A percentile compares a stretch with the other conserved stretches of the same genome.
These are phyloP conservation scores for Trachymyrmex septentrionalis DNA, from an alignment of 1,140 invertebrate genomes.

Conservation along the genomic window DNA sequence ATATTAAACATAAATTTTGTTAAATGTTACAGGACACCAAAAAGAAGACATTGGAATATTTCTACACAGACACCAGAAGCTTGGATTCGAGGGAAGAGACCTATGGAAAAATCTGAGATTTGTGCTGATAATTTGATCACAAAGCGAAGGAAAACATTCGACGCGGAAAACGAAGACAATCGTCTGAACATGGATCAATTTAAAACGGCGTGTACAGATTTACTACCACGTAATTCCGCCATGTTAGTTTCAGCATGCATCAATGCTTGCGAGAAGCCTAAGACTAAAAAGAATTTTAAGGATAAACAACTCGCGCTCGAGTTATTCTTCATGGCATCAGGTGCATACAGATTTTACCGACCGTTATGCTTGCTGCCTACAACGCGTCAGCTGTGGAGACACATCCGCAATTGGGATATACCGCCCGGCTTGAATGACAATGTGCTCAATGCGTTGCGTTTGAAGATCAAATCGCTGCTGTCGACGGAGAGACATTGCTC, in stretches of 20 bases:
- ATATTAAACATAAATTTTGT: not conserved
- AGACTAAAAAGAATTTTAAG: not conserved
- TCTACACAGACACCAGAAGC: slow-evolving; percentile 43
- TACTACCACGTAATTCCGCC: slow-evolving; percentile 16
- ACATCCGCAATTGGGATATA: slow-evolving; percentile 39
- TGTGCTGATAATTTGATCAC: not conserved
- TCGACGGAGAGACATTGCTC: slow-evolving; percentile 11
- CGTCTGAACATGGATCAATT: not conserved
- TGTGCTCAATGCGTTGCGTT: slow-evolving; percentile 28
- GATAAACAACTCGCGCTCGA: slow-evolving; percentile 32
- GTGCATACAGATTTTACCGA: slow-evolving; percentile 27
- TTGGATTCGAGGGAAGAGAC: slow-evolving; percentile 27
- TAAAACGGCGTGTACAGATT: slow-evolving; percentile 25
- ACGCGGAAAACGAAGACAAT: not conserved
- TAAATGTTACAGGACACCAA: slow-evolving; percentile 12
- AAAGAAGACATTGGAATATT: slow-evolving; percentile 36
- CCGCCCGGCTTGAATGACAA: slow-evolving; percentile 31
- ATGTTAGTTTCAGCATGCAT: slow-evolving; percentile 27
- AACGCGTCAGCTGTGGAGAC: slow-evolving; percentile 20
- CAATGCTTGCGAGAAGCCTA: slow-evolving; percentile 21
- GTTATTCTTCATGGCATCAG: slow-evolving; percentile 39
- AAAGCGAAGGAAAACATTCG: slow-evolving; percentile 7
- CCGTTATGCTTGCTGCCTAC: slow-evolving; percentile 14
- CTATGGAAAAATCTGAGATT: not conserved
- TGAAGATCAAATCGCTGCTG: slow-evolving; percentile 37